A percentile compares a stretch with the other conserved stretches of the same genome.
These are phyloP conservation scores for Tanaodytes sp. DNA, from an alignment of 2,888 invertebrate species.

Conservation along the genomic window DNA sequence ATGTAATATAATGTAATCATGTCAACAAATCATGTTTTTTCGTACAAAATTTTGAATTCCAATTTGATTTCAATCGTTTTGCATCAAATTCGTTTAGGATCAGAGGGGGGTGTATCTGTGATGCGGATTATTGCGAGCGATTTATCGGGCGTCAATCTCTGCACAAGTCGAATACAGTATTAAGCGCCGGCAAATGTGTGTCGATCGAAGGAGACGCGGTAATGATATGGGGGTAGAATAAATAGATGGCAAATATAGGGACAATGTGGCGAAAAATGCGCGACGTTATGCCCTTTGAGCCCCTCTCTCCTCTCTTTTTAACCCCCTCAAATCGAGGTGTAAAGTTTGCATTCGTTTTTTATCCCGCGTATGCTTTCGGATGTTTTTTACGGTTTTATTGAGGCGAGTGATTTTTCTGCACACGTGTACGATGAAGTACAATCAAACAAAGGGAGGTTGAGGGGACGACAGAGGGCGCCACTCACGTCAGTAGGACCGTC, in stretches of 20 bases:
- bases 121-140: slow-evolving; percentile 27
- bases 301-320: too few relatives aligned
- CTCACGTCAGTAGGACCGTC: slow-evolving; percentile 51
- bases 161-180: slow-evolving; percentile 50
- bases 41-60: too few relatives aligned
- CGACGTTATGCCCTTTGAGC: slow-evolving; percentile 3
- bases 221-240: too few relatives aligned
- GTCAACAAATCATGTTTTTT: too few relatives aligned
- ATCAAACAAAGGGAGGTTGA: too few relatives aligned
- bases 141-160: slow-evolving; percentile 31
- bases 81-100: slow-evolving; percentile 36
- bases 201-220: too few relatives aligned
- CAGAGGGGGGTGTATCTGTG: slow-evolving; percentile 51
- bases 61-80: too few relatives aligned
- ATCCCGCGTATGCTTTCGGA: slow-evolving; percentile 2
- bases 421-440: slow-evolving; percentile 21
- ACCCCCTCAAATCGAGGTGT: too few relatives aligned
- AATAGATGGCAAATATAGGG: too few relatives aligned
- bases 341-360: slow-evolving; percentile 18
- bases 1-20: too few relatives aligned
- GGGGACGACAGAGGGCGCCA: slow-evolving; percentile 49
- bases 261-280: slow-evolving; percentile 1
- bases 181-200: slow-evolving; percentile 17
- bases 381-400: slow-evolving; percentile 1
- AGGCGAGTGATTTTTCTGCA: slow-evolving; percentile 9